Percentiles rank a stretch among this genome's conserved stretches.
These are phyloP conservation scores for Plodia interpunctella DNA, from an alignment of 1,140 invertebrate genomes.

Conservation along the genomic window DNA sequence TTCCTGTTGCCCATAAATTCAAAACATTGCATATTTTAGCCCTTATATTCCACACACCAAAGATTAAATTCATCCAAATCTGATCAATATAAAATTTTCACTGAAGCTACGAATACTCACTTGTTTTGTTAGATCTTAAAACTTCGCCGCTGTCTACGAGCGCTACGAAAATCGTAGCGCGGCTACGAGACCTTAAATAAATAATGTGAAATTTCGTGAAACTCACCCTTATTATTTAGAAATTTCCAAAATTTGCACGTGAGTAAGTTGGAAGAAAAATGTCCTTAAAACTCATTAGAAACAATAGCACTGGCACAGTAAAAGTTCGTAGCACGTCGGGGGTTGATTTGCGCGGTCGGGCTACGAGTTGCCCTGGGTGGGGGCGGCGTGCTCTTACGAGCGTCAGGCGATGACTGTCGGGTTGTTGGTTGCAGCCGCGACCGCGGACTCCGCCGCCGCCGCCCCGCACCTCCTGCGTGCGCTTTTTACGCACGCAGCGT, in stretches of 20 bases:
- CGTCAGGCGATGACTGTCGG: conserved; percentile 61
- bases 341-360: conserved; percentile 48
- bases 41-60: conserved; percentile 15
- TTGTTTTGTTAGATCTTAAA: neutral
- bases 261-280: conserved; percentile 20
- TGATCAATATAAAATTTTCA: conserved; percentile 4
- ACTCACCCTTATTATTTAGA: conserved; percentile 35
- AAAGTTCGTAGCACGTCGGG: conserved; percentile 52
- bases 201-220: conserved; percentile 17
- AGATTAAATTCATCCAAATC: conserved; percentile 12
- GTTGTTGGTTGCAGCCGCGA: conserved; percentile 51
- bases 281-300: conserved; percentile 31
- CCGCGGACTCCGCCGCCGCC: conserved; percentile 42
- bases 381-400: conserved; percentile 68
- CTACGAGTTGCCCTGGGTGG: conserved; percentile 46
- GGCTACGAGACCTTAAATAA: conserved; percentile 30
- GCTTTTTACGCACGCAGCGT: conserved; percentile 72
- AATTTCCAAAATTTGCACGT: conserved; percentile 42
- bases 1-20: conserved; percentile 25
- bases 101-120: conserved; percentile 16
- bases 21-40: conserved; percentile 12
- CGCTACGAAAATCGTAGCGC: conserved; percentile 38
- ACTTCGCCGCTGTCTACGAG: conserved; percentile 19
- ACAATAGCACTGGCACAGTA: conserved; percentile 56
- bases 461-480: conserved; percentile 64